Base-by-base conservation (phyloP, 1,140 invertebrate species). In the Drosophila tsacasi region DNA sequence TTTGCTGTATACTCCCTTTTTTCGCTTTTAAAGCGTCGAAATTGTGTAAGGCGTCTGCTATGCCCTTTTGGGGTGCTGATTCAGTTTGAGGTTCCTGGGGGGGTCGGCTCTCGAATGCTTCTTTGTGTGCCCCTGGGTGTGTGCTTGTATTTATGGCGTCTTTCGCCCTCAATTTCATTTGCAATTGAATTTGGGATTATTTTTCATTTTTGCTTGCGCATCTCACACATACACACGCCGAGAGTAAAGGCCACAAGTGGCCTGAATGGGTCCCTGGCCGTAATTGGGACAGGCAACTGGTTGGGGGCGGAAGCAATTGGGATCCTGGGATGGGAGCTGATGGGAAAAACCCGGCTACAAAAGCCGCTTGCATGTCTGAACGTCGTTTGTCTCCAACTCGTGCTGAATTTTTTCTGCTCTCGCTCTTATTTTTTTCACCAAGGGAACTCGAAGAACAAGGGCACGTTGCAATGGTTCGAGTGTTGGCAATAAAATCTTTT, bases 111-210 rank as follows among this genome's bases (percentile, higher is more conserved):
- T 62, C 69, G 66, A 42, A 58, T 54, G 35, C 37, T 71, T 40
- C 32, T 74, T 62, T 69, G 49, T 76, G 46, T 67, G 39, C 50
- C 35, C 39, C 12, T 76, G 27, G 67, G 46, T 71, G 37, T 75
- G 71, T 69, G 49, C 76, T 47, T 79, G 78, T 81, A 79, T 89
- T 84, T 80, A 85, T 83, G 69, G 76, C 71, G 83, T 81, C 59
- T 82, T 89, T 85, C 65, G 81, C 85, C 84, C 85, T 89, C 85
- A 89, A 89, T 89, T 89, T 89, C 85, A 87, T 89, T 89, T 85
- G 85, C 85, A 89, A 89, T 89, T 89, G 85, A 89, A 89, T 89
- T 89, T 90, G 85, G 85, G 79, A 89, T 89, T 89, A 89, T 90
- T 89, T 90, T 89, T 89, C 81, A 89, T 89, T 89, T 90, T 81